These are phyloP conservation scores for Drosophila takahashii DNA, from an alignment of 1,140 invertebrate genomes.

Conservation along the genomic window DNA sequence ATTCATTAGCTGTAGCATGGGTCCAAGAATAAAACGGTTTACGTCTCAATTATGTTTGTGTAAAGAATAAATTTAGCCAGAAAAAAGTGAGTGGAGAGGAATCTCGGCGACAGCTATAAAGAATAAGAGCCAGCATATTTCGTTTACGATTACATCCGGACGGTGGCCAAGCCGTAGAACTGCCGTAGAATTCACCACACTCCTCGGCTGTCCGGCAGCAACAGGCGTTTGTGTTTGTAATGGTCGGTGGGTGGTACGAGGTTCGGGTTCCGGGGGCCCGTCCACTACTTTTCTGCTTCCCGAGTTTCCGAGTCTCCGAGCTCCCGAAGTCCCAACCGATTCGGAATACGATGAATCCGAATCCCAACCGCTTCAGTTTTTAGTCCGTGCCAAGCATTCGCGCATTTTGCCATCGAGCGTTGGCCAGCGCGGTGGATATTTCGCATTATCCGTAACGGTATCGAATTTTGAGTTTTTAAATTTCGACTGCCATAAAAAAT, in stretches of 20 bases:
- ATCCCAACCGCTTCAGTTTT: conserved; percentile 22
- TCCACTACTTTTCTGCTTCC: conserved; percentile 27
- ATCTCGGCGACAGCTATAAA: conserved; percentile 25
- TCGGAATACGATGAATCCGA: conserved; percentile 13
- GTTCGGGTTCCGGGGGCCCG: conserved; percentile 20
- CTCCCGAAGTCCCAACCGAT: conserved; percentile 2
- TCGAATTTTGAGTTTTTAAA: conserved; percentile 14
- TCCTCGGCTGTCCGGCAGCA: conserved; percentile 9
- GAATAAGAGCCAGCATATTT: conserved; percentile 40
- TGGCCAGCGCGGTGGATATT: conserved; percentile 76
- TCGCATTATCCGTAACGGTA: conserved; percentile 45
- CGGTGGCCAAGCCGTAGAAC: conserved; percentile 56
- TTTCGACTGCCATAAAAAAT: conserved; percentile 39
- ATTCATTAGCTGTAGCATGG: conserved; percentile 36
- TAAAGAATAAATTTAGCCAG: conserved; percentile 25
- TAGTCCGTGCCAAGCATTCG: conserved; percentile 64
- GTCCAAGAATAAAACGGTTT: conserved; percentile 33
- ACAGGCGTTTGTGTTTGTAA: conserved; percentile 14
- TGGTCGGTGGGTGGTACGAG: not conserved
- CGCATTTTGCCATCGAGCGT: conserved; percentile 80
- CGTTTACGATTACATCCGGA: conserved; percentile 42
- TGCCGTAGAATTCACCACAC: conserved; percentile 15
- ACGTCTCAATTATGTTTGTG: conserved; percentile 50
- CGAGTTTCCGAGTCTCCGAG: not conserved
- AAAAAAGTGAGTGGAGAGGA: conserved; percentile 15